phyloP scores from a whole-genome alignment of 2,113 vertebrate genomes.

The Microcebus griseorufus region DNA sequence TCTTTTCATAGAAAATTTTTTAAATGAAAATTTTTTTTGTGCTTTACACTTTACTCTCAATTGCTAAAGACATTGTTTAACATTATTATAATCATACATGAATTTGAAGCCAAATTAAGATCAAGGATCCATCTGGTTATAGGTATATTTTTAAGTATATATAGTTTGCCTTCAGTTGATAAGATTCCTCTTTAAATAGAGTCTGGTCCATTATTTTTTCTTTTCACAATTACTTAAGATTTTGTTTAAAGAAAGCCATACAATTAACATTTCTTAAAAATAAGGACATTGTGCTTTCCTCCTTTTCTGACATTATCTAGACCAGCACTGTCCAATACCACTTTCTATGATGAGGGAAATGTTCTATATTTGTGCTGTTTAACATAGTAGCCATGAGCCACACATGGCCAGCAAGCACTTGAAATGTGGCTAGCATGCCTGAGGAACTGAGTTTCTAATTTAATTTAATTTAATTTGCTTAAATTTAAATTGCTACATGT shows the following conservation, averaged over 20 bases:
- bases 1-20: constrained; percentile 58
- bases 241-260: neutral
- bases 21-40: constrained; percentile 51
- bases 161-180: neutral
- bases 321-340: neutral
- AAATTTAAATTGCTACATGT: neutral
- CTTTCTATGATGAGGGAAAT: neutral
- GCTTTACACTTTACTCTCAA: neutral
- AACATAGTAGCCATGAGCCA: neutral
- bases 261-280: constrained; percentile 5
- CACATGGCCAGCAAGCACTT: neutral
- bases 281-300: neutral
- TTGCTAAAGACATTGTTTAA: constrained; percentile 5
- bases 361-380: neutral
- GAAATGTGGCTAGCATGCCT: neutral
- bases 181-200: neutral
- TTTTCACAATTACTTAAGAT: neutral
- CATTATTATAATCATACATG: neutral
- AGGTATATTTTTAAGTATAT: neutral
- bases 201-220: neutral
- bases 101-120: constrained; percentile 60
- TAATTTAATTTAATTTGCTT: constrained; percentile 3
- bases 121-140: neutral
- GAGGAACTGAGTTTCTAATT: neutral
- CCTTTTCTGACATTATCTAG: neutral